Percentiles rank a stretch among this genome's conserved stretches.
These are phyloP conservation scores for Sternarchorhynchus goeldii DNA, from an alignment of 2,797 vertebrate species.

Conservation along the genomic window DNA sequence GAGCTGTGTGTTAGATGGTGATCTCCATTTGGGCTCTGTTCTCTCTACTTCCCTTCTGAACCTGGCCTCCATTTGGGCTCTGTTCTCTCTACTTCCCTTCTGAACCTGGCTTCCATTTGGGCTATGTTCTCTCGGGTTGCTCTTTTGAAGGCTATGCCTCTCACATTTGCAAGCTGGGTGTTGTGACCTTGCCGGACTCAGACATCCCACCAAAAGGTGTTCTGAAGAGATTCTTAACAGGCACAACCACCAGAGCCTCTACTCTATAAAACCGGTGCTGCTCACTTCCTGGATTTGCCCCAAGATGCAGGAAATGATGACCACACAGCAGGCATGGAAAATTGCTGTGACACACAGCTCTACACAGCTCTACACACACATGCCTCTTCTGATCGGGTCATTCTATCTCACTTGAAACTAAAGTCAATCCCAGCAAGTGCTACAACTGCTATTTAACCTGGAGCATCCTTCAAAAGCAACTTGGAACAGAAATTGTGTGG, in stretches of 20 bases:
- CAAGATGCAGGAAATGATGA: slow-evolving; percentile 56
- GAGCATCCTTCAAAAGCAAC: slow-evolving; percentile 24
- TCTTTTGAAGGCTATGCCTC: no score
- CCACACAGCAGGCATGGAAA: slow-evolving; percentile 60
- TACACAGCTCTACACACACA: slow-evolving; percentile 12
- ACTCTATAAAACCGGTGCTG: slow-evolving; percentile 23
- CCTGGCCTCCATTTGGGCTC: neutral
- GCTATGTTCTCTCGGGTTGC: no score
- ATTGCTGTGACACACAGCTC: slow-evolving; percentile 25
- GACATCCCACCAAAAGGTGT: no score
- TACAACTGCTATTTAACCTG: slow-evolving; percentile 51
- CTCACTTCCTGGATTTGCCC: neutral
- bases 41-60: slow-evolving; percentile 44
- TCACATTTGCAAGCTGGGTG: no score
- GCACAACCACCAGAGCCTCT: neutral
- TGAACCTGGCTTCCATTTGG: neutral
- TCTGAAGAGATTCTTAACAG: neutral
- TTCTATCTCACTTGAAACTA: slow-evolving; percentile 39
- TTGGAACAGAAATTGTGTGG: no score
- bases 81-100: neutral
- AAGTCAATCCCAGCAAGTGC: slow-evolving; percentile 27
- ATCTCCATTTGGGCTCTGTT: neutral
- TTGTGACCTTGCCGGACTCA: no score
- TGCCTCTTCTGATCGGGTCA: neutral
- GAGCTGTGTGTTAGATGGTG: neutral